Conservation (phyloP, 2,888 invertebrate species). For the Tolmerus cingulatus region DNA sequence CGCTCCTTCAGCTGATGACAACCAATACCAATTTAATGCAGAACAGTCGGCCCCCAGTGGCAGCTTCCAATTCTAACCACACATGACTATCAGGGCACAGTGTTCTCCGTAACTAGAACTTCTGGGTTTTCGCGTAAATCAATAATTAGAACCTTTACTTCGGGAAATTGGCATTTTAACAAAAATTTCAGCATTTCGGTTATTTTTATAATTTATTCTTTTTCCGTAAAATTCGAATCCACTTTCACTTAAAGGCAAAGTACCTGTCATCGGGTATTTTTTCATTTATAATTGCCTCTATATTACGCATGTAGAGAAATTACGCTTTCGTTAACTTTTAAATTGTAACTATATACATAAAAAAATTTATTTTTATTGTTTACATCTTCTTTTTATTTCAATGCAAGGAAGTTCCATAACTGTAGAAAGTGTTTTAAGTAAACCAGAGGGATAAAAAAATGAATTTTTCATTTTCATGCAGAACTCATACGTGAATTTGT, state of each 20-base stretch:
- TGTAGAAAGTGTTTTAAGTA: background rate
- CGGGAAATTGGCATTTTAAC: background rate
- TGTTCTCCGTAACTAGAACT: background rate
- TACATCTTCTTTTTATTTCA: constrained; percentile 23
- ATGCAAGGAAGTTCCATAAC: constrained; percentile 13
- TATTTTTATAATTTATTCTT: background rate
- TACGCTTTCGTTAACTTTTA: constrained; percentile 30
- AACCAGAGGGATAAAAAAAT: background rate
- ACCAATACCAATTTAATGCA: constrained; percentile 77
- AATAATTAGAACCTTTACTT: background rate
- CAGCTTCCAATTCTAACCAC: constrained; percentile 79
- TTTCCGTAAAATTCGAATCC: background rate
- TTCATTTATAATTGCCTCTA: background rate
- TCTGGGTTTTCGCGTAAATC: background rate
- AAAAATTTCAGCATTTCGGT: constrained; percentile 1
- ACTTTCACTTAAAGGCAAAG: background rate
- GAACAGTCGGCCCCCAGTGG: constrained; percentile 79
- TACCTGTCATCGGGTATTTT: background rate
- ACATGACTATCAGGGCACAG: background rate
- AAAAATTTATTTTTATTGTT: constrained; percentile 31
- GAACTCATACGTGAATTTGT: background rate
- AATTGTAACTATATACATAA: background rate
- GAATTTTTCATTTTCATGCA: background rate
- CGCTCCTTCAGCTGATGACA: constrained; percentile 75
- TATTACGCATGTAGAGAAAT: background rate